A percentile compares a stretch with the other conserved stretches of the same genome.
phyloP scores from a whole-genome alignment of 2,888 invertebrate species.

The Epirrhoe tristata region DNA sequence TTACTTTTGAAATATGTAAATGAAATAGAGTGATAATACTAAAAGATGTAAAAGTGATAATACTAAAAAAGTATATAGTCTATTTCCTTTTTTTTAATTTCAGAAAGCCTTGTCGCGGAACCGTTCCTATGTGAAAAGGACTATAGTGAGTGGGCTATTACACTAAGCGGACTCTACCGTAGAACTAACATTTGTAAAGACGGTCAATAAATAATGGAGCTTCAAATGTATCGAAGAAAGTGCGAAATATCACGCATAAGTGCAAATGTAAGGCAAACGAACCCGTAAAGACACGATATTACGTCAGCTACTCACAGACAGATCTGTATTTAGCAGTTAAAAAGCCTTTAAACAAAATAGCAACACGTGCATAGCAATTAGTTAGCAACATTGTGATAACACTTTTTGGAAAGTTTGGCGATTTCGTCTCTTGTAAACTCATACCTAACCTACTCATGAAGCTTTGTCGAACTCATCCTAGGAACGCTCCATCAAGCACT shows the following conservation, averaged over 20 bases:
- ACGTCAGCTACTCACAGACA: slow-evolving; percentile 24
- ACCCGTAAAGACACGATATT: slow-evolving; percentile 47
- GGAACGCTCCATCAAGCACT: slow-evolving; percentile 2
- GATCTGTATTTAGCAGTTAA: slow-evolving; percentile 18
- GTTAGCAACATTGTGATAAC: not conserved
- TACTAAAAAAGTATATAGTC: no score
- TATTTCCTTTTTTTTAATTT: no score
- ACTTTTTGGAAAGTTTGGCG: not conserved
- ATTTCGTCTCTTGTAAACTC: not conserved
- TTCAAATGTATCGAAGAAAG: slow-evolving; percentile 62
- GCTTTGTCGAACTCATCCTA: not conserved
- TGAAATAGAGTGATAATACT: no score
- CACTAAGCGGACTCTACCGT: not conserved
- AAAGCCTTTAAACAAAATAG: slow-evolving; percentile 2
- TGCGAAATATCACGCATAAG: slow-evolving; percentile 73
- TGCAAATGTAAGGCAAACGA: slow-evolving; percentile 65
- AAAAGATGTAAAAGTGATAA: no score
- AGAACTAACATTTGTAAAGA: slow-evolving; percentile 2
- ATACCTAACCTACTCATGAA: not conserved
- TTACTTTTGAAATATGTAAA: no score
- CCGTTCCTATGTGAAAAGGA: no score
- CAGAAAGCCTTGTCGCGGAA: no score
- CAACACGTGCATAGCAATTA: not conserved
- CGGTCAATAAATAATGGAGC: slow-evolving; percentile 29
- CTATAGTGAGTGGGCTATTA: not conserved